Conservation (phyloP, 1,140 invertebrate genomes). For the Drosophila trapezifrons region DNA sequence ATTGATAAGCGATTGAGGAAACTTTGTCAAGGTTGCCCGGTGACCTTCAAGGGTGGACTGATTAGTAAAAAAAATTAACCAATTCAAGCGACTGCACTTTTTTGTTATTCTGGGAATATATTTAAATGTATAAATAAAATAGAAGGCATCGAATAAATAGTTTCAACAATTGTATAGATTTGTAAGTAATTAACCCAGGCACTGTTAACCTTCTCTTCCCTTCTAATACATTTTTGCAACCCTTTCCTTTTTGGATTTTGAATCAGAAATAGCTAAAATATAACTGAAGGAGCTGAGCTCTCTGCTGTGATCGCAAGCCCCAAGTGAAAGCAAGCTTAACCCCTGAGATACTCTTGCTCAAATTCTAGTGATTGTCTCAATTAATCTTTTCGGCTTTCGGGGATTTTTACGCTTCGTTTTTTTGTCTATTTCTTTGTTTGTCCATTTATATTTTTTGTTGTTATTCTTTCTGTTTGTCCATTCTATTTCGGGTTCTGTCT, state of each 20-base stretch:
- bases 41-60: conserved; percentile 19
- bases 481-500: conserved; percentile 32
- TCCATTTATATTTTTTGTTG: conserved; percentile 13
- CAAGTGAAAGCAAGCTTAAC: conserved; percentile 26
- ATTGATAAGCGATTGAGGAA: conserved; percentile 26
- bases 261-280: neutral
- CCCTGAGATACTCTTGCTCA: neutral
- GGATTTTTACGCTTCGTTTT: conserved; percentile 19
- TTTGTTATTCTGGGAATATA: neutral
- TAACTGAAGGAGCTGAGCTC: neutral
- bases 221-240: neutral
- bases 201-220: neutral
- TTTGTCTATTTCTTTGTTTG: neutral
- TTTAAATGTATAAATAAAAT: neutral
- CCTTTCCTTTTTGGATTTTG: conserved; percentile 1
- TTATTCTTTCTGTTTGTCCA: conserved; percentile 9
- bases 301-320: neutral
- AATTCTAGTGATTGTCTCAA: conserved; percentile 13
- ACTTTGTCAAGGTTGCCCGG: conserved; percentile 32
- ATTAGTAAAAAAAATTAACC: conserved; percentile 3
- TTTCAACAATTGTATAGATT: neutral
- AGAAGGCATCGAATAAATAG: neutral
- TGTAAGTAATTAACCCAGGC: neutral
- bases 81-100: neutral
- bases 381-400: conserved; percentile 28